phyloP scores from a whole-genome alignment of 2,888 invertebrate genomes.

The Tenthredo distinguenda region DNA sequence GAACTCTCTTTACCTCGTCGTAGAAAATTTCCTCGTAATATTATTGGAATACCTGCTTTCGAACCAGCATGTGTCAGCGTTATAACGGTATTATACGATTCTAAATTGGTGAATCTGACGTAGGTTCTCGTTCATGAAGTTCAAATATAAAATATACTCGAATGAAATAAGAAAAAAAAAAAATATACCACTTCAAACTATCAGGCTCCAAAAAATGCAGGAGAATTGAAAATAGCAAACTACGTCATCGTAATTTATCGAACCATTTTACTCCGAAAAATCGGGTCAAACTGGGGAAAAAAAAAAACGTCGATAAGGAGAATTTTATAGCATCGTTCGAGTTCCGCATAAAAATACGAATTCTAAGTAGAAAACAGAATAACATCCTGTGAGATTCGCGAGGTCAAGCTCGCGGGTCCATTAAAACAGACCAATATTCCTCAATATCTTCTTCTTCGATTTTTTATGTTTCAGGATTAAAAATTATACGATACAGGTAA shows the following conservation, averaged over 20 bases:
- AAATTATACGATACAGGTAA: constrained; percentile 3
- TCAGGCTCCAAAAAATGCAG: not conserved
- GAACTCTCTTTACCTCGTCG: not conserved
- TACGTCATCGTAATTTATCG: not conserved
- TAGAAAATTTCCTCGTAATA: constrained; percentile 6
- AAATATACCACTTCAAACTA: not conserved
- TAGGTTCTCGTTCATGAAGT: not conserved
- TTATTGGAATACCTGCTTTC: not conserved
- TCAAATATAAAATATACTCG: not conserved
- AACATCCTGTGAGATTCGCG: constrained; percentile 17
- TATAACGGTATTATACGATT: constrained; percentile 35
- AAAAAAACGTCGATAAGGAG: not conserved
- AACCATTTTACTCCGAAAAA: not conserved
- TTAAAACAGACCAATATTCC: constrained; percentile 1
- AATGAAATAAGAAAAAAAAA: not conserved
- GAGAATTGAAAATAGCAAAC: not conserved
- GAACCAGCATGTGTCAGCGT: constrained; percentile 6
- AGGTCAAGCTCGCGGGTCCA: constrained; percentile 14
- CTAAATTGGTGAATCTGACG: constrained; percentile 22
- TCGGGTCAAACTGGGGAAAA: not conserved
- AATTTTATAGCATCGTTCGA: not conserved
- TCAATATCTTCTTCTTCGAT: not conserved
- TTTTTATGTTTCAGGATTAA: not conserved
- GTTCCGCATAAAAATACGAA: not conserved
- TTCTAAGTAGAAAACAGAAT: not conserved